Conservation (phyloP, 2,797 vertebrate species). For the Falco novaeseelandiae region DNA sequence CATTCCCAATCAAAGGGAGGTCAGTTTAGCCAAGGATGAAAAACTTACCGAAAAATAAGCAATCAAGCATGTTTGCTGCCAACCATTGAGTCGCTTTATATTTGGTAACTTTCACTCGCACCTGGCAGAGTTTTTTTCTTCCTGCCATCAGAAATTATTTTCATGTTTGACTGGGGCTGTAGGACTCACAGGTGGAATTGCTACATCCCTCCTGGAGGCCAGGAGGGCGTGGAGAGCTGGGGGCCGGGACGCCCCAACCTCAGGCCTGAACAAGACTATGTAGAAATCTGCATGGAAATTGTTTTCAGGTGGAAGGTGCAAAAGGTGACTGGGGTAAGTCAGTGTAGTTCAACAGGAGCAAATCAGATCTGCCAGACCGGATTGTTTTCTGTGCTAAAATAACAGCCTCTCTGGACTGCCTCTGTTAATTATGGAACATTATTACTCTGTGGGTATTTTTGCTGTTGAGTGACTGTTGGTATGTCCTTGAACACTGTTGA, state of each 20-base stretch:
- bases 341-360: not conserved
- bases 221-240: not conserved
- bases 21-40: conserved; percentile 9
- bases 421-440: not conserved
- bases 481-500: not conserved
- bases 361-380: not conserved
- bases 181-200: not conserved
- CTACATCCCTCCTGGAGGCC: not conserved
- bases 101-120: not conserved
- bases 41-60: not conserved
- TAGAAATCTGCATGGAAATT: not conserved
- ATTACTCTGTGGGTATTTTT: not conserved
- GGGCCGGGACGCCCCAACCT: not conserved
- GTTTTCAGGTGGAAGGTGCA: not conserved
- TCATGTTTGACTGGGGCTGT: not conserved
- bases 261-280: not conserved
- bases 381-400: not conserved
- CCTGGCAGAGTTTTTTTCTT: not conserved
- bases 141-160: not conserved
- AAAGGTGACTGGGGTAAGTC: not conserved
- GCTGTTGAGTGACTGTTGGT: not conserved
- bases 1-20: conserved; percentile 15
- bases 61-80: conserved; percentile 3
- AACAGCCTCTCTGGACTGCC: not conserved
- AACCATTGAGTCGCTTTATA: conserved; percentile 27